Evolutionary conservation across 1,140 invertebrate species (phyloP), one percentile per base, ranked within the genome.

Genomic region (Manduca sexta): DNA sequence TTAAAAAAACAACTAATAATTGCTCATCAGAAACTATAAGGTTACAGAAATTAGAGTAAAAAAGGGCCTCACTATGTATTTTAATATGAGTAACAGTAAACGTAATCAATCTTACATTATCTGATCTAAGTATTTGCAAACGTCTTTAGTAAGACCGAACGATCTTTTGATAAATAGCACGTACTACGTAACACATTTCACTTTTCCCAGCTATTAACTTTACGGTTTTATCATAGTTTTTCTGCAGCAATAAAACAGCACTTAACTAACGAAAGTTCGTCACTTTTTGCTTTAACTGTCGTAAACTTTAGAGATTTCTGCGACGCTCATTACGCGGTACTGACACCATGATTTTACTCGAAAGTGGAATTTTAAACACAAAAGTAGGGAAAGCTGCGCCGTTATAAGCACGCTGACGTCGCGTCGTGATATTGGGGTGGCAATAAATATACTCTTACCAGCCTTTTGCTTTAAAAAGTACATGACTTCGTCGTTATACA

Each of bases 251-350:
- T 13, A 40, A 40, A 40, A 30, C 26, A 12, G 16, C 21, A 16
- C n/a, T 7, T 40, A 16, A 21, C 14, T 48, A 26, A 52, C 49
- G 56, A 63, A 63, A 63, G 56, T 55, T n/a, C 6, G 21, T 41
- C 17, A 29, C 26, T 58, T 58, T 57, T 62, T 63, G 59, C 65
- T 68, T 59, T 64, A 55, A 46, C 49, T 15, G 45, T 26, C 45
- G 59, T 54, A 63, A 55, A 35, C 54, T 56, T 26, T 1, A 26
- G 21, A 56, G 58, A 68, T 75, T 73, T 69, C 63, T 62, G 64
- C 52, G 60, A 56, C 60, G 60, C 52, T 70, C 49, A 60, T 64
- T 66, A 64, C 21, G 18, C 31, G 29, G 17, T 60, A 53, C n/a
- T 16, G 60, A 40, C 52, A 59, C 58, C 45, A 66, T 57, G 21